Percentiles rank a stretch among this genome's conserved stretches.
phyloP scores from a whole-genome alignment of 2,888 invertebrate genomes.

The Pyrrhosoma nymphula region DNA sequence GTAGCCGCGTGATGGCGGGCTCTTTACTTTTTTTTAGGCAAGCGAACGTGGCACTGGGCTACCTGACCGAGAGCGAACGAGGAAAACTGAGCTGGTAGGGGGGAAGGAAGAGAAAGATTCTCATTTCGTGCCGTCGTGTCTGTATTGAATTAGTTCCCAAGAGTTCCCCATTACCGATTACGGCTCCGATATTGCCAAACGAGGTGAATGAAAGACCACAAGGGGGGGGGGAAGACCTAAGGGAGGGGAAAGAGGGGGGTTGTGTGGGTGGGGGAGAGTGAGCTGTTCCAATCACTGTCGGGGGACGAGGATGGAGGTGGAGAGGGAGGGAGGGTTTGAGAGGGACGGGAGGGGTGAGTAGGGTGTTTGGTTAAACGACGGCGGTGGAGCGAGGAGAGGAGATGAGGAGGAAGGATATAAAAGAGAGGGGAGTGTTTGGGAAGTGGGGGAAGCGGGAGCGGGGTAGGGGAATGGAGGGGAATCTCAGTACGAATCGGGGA shows the following conservation, averaged over 20 bases:
- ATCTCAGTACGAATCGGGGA: too few species aligned
- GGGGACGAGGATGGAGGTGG: background rate
- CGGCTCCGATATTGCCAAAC: conserved; percentile 65
- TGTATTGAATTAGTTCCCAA: conserved; percentile 64
- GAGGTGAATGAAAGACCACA: conserved; percentile 64
- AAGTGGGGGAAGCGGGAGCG: too few species aligned
- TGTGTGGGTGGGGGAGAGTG: background rate
- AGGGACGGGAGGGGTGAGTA: background rate
- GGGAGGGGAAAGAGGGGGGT: too few species aligned
- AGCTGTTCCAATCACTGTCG: background rate
- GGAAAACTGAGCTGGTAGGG: background rate
- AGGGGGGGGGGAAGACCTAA: background rate
- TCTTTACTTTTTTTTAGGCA: too few species aligned
- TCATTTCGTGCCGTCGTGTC: conserved; percentile 43
- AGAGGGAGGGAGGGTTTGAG: background rate
- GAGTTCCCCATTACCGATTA: conserved; percentile 63
- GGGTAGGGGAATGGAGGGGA: too few species aligned
- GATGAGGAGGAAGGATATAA: background rate
- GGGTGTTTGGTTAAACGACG: background rate
- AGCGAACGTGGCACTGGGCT: background rate
- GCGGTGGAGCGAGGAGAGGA: background rate
- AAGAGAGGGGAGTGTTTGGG: background rate
- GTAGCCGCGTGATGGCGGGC: too few species aligned
- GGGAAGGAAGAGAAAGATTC: background rate
- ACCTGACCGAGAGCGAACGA: background rate